Evolutionary conservation across 2,797 vertebrate species (phyloP).

Genomic region (Etheostoma nigrum): DNA sequence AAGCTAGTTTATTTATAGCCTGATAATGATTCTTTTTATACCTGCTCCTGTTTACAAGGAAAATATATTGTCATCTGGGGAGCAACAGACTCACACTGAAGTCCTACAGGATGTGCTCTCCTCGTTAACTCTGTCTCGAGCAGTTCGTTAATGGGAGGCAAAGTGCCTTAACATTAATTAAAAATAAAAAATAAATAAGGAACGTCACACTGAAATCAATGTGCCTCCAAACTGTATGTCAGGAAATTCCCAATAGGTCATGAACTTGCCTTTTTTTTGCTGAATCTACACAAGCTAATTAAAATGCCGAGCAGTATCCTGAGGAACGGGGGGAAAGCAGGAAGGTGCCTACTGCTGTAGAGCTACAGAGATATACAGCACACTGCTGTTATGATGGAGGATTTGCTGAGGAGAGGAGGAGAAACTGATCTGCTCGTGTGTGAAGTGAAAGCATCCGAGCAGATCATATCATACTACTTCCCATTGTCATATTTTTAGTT

Average conservation of each 20-base stretch:
- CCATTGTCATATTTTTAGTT: too few species aligned
- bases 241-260: constrained; percentile 65
- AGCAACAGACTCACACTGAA: not conserved
- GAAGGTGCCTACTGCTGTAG: not conserved
- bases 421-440: too few species aligned
- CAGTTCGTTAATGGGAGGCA: not conserved
- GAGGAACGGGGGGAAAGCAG: constrained; percentile 46
- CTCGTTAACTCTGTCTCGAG: not conserved
- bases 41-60: not conserved
- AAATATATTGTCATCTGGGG: not conserved
- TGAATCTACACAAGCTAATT: constrained; percentile 66
- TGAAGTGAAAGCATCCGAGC: too few species aligned
- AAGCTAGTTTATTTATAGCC: not conserved
- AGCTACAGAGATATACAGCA: constrained; percentile 25
- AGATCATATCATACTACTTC: too few species aligned
- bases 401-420: too few species aligned
- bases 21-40: too few species aligned
- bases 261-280: constrained; percentile 61
- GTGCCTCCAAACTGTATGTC: constrained; percentile 34
- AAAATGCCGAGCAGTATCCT: constrained; percentile 36
- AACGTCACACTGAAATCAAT: constrained; percentile 40
- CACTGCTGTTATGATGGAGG: too few species aligned
- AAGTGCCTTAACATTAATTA: constrained; percentile 16
- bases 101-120: not conserved
- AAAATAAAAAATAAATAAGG: not conserved